A percentile compares a stretch with the other conserved stretches of the same genome.
phyloP scores from a whole-genome alignment of 2,797 vertebrate genomes.

The Danio aesculapii region DNA sequence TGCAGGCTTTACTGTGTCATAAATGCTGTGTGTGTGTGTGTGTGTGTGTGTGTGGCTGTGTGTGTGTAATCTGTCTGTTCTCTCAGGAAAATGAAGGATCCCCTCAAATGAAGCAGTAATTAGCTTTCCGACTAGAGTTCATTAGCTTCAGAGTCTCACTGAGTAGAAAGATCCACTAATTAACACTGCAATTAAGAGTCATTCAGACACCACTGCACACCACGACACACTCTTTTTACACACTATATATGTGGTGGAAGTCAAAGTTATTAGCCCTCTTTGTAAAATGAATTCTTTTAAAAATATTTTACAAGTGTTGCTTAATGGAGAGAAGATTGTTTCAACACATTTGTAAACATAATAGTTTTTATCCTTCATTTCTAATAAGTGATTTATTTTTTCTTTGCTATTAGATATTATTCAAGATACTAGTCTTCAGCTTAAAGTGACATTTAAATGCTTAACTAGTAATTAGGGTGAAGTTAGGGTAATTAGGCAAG shows the following conservation, averaged over 20 bases:
- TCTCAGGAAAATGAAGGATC: conserved; percentile 23
- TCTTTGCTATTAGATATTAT: too few relatives aligned
- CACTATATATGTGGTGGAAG: neutral
- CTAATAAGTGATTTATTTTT: too few relatives aligned
- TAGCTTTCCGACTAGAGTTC: conserved; percentile 22
- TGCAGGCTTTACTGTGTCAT: neutral
- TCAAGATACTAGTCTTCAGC: too few relatives aligned
- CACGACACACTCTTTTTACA: neutral
- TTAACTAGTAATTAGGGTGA: too few relatives aligned
- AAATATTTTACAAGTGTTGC: too few relatives aligned
- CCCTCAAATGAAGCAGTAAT: conserved; percentile 40
- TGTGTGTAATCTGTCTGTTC: conserved; percentile 9
- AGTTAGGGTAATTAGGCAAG: too few relatives aligned
- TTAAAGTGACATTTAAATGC: too few relatives aligned
- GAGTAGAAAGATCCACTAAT: conserved; percentile 18
- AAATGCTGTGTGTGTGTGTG: neutral
- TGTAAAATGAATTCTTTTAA: too few relatives aligned
- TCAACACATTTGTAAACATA: too few relatives aligned
- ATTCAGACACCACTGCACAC: neutral
- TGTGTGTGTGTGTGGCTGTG: neutral
- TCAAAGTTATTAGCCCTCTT: too few relatives aligned
- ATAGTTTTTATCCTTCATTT: too few relatives aligned
- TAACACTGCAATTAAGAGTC: conserved; percentile 19
- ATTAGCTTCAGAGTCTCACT: conserved; percentile 21
- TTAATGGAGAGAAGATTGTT: too few relatives aligned